Base-by-base conservation (phyloP, 2,888 invertebrate species). In the Macrophya annulata region DNA sequence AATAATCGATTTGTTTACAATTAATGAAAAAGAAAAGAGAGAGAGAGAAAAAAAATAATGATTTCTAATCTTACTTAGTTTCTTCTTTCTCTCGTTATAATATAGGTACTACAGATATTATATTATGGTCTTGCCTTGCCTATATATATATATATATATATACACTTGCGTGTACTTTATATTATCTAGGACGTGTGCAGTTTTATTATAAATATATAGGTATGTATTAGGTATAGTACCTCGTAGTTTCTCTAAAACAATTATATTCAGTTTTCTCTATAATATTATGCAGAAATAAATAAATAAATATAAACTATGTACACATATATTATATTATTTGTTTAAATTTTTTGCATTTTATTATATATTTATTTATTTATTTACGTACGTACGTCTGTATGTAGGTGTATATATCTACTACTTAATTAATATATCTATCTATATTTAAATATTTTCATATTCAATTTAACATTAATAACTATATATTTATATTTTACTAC, bases 261-360 rank as follows among this genome's bases (percentile, higher is more conserved):
- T 48, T 48, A 12, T 62, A 25, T 62, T 21, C 62, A 62, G 25
- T 62, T 62, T 62, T 62, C 62, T 62, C 55, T n/a, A 55, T 31
- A 31, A 31, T 55, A 55, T 55, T 55, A 55, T n/a, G 55, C 8
- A 8, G n/a, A 55, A n/a, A 55, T 55, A 8, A 55, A 55, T 55
- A 55, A 51, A 51, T 51, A 51, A 6, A n/a, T n/a, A 55, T 6
- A 17, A 17, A 17, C 17, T n/a, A 8, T 31, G 3, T 3, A 31
- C 31, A 31, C n/a, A n/a, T n/a, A n/a, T n/a, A 51, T 62, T 62
- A 3, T 62, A 0, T 25, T 62, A 1, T 62, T 25, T 25, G 0
- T 62, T 9, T 62, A 15, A 21, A 0, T 62, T 25, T 25, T 62
- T 62, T 62, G 21, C 59, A 21, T 12, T 21, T 59, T 6, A 59